phyloP scores from a whole-genome alignment of 2,888 invertebrate species.

The Cerastoderma edule region DNA sequence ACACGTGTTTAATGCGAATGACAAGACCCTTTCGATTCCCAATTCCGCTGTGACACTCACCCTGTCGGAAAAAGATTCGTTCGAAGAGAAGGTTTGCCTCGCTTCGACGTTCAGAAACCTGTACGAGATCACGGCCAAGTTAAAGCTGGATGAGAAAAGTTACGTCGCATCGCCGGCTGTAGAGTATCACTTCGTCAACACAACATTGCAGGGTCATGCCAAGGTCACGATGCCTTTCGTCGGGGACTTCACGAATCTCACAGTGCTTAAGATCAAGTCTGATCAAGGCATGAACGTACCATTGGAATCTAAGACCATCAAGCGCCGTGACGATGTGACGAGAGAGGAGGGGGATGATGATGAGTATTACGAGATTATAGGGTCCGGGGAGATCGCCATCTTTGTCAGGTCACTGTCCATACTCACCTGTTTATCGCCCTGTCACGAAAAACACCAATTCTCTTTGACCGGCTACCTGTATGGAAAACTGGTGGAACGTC shows the following conservation, averaged over 20 bases:
- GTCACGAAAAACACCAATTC: neutral
- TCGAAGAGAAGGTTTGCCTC: neutral
- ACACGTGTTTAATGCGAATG: neutral
- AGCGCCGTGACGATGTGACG: neutral
- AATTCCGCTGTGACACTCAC: constrained; percentile 9
- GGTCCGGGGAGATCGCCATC: neutral
- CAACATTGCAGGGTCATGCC: neutral
- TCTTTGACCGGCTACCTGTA: neutral
- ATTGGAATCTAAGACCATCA: neutral
- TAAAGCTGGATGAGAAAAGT: neutral
- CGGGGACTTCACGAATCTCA: neutral
- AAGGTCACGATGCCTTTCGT: constrained; percentile 10
- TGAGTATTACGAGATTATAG: constrained; percentile 7
- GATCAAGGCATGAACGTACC: neutral
- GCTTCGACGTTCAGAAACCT: constrained; percentile 11
- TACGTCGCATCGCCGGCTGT: constrained; percentile 9
- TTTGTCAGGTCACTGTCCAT: constrained; percentile 1
- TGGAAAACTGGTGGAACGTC: neutral
- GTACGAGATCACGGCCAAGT: neutral
- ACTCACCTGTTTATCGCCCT: neutral
- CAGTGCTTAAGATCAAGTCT: constrained; percentile 10
- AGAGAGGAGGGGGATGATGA: neutral
- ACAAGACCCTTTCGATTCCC: constrained; percentile 2
- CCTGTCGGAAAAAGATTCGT: neutral
- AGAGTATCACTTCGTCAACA: neutral